Conservation (phyloP, 2,888 invertebrate genomes). For the Schizotus pectinicornis region DNA sequence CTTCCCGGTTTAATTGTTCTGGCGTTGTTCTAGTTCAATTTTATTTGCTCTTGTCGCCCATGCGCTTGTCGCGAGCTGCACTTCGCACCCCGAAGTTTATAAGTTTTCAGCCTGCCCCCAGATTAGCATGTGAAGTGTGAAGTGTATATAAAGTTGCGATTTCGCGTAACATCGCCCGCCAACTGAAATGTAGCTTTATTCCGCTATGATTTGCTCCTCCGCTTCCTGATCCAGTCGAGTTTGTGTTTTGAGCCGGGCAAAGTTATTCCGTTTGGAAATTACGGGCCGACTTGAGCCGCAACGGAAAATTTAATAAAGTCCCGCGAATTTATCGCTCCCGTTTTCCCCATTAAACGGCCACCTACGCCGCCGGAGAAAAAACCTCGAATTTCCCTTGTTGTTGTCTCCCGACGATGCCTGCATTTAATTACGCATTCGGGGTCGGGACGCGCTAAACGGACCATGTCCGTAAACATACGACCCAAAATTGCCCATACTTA, state of each 20-base stretch:
- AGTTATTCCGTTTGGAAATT: slow-evolving; percentile 30
- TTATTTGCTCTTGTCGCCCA: no score
- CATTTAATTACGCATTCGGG: slow-evolving; percentile 39
- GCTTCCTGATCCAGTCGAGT: slow-evolving; percentile 34
- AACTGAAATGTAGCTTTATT: slow-evolving; percentile 32
- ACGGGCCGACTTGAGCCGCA: slow-evolving; percentile 22
- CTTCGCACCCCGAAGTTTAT: slow-evolving; percentile 22
- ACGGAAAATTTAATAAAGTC: slow-evolving; percentile 32
- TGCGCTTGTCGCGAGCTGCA: no score
- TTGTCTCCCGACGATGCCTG: slow-evolving; percentile 24
- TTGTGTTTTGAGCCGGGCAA: slow-evolving; percentile 27
- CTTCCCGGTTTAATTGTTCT: no score
- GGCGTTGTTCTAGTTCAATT: no score
- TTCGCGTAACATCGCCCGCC: slow-evolving; percentile 26
- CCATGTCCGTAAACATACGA: slow-evolving; percentile 31
- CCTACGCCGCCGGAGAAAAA: neutral
- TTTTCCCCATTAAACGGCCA: slow-evolving; percentile 11
- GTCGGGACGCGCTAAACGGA: slow-evolving; percentile 27
- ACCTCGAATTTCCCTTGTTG: slow-evolving; percentile 3
- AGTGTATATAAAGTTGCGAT: slow-evolving; percentile 35
- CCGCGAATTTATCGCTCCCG: slow-evolving; percentile 17
- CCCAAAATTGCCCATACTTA: slow-evolving; percentile 38
- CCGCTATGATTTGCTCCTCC: slow-evolving; percentile 38
- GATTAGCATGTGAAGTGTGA: slow-evolving; percentile 42
- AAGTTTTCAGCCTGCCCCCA: slow-evolving; percentile 35